Evolutionary conservation across 2,888 invertebrate species (phyloP).

Genomic region (Melanophora roralis): DNA sequence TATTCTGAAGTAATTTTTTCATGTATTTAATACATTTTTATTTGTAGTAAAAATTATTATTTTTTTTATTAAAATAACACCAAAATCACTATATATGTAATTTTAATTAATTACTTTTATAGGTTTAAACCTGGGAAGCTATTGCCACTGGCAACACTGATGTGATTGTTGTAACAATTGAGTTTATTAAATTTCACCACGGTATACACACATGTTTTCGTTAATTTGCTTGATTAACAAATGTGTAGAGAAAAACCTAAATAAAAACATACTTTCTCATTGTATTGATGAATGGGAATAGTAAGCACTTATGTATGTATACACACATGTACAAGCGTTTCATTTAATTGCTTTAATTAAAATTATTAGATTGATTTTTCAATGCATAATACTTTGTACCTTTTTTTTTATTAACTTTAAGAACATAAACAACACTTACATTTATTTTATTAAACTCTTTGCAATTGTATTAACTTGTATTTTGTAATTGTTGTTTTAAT

Average conservation of each 20-base stretch:
- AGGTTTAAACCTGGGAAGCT: no score
- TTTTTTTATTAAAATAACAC: no score
- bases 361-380: neutral
- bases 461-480: neutral
- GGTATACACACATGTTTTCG: conserved; percentile 20
- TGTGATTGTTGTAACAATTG: neutral
- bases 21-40: no score
- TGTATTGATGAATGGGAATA: neutral
- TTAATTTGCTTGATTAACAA: neutral
- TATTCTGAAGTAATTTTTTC: no score
- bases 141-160: no score
- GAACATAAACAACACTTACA: neutral
- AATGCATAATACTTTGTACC: neutral
- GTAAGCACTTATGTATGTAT: neutral
- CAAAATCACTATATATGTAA: no score
- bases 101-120: neutral
- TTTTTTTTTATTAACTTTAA: neutral
- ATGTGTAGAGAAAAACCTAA: neutral
- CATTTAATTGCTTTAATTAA: conserved; percentile 44
- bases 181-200: conserved; percentile 38
- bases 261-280: no score
- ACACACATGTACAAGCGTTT: neutral
- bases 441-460: neutral
- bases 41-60: neutral
- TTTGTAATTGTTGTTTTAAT: neutral